Conservation (phyloP, 2,797 vertebrate genomes). For the Tangara arthus region DNA sequence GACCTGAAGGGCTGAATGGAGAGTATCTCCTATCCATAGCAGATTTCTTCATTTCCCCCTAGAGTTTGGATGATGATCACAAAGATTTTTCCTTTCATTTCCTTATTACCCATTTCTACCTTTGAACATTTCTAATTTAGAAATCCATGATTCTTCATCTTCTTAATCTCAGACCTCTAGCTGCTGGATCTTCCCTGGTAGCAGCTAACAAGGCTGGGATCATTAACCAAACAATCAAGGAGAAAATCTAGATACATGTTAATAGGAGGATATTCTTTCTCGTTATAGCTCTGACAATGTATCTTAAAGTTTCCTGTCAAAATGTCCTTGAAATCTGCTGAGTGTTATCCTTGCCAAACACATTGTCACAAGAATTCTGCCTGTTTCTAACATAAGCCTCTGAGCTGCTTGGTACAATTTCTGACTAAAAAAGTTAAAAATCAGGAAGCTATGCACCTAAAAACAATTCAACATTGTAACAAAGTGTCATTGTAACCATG, state of each 20-base stretch:
- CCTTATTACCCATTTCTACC: conserved; percentile 5
- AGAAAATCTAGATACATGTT: conserved; percentile 35
- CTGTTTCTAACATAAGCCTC: conserved; percentile 17
- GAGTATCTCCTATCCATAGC: not conserved
- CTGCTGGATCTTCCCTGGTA: conserved; percentile 1
- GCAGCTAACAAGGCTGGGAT: not conserved
- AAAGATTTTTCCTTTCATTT: conserved; percentile 42
- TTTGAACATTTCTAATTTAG: conserved; percentile 47
- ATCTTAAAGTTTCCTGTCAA: conserved; percentile 47
- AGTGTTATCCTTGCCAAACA: conserved; percentile 43
- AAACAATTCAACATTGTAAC: not conserved
- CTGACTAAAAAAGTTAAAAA: not conserved
- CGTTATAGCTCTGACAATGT: not conserved
- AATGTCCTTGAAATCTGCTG: conserved; percentile 49
- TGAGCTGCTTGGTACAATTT: not conserved
- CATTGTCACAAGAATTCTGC: conserved; percentile 33
- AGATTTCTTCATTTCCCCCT: conserved; percentile 11
- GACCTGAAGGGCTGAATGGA: not conserved
- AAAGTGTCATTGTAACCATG: not conserved
- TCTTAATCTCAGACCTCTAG: not conserved
- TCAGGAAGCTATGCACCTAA: not conserved
- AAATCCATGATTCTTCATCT: not conserved
- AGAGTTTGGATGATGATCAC: conserved; percentile 36
- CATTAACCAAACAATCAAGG: conserved; percentile 40
- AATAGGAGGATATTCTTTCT: conserved; percentile 41